Base-by-base conservation (phyloP, 2,888 invertebrate species). In the Orchestes rusci region DNA sequence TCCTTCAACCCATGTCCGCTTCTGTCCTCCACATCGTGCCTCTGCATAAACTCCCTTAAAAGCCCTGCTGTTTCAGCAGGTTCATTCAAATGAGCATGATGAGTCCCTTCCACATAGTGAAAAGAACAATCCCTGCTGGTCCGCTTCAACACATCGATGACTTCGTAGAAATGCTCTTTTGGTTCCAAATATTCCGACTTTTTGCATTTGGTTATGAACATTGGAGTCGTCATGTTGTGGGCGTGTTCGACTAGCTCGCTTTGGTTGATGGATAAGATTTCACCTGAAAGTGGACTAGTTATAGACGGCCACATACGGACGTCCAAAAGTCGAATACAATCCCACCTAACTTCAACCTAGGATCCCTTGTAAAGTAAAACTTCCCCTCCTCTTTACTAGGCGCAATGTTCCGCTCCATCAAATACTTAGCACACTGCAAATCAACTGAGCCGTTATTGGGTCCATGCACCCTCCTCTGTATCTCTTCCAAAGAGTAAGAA, bases 41-140 rank as follows among this genome's bases (percentile, higher is more conserved):
- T 46, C 23, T 33, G 34, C 30, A 62, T 57, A 43, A 63, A 73
- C 38, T 61, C 62, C 33, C 53, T 69, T 8, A 70, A 45, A 13
- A 56, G 46, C 4, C 16, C 43, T 4, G 53, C 53, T 15, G 83
- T 66, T 17, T 36, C 61, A 58, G 79, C 73, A 1, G 85, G 80
- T 53, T 79, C 70, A 53, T 79, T 82, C 47, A 88, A 72, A 68
- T 87, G 86, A n/a, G 80, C 72, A 63, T 86, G 85, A 68, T 87
- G 87, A 2, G 74, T 74, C 1, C 85, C 85, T 12, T 79, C 73
- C 1, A 86, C 68, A 47, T 73, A 71, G 43, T 79, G 73, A 50
- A 72, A 72, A 58, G 76, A 74, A 55, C 77, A 82, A 33, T 74
- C 69, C 1, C 68, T 67, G 55, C 77, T 74, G 48, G 54, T 71